Evolutionary conservation across 2,888 invertebrate species (phyloP), one percentile per base, ranked within the genome.

Genomic region (Gortyna flavago): DNA sequence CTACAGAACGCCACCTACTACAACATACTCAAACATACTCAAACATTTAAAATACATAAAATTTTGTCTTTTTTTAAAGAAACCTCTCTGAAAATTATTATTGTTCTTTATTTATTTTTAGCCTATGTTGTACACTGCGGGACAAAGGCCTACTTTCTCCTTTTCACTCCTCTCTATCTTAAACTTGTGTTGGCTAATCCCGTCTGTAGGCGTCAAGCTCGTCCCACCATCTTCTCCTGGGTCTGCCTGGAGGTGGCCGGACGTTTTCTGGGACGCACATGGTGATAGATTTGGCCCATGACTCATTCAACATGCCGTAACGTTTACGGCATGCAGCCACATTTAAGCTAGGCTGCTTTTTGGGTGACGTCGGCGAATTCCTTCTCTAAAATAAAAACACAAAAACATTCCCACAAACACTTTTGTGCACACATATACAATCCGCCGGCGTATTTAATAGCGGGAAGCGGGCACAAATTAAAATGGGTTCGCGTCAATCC

Each of bases 401-500:
- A 64, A 25, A 35, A 35, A 64, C 35, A 35, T 35, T 41, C n/a
- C 75, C 71, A 64, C 21, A 57, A 88, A 69, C 83, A 88, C 86
- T 92, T 91, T 68, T 87, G 85, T 65, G 32, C 77, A 1, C 77
- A n/a, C 18, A 77, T 62, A 83, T 92, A 86, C 90, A 79, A 80
- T 87, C 84, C 85, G 83, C 89, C 89, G 91, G 90, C 91, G 91
- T 91, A 92, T 91, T 93, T 95, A 95, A 95, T 94, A 92, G 93
- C 95, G 94, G 95, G 94, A 95, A 95, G 92, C 92, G 92, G 92
- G 89, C 92, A 93, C 93, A 94, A 94, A 94, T 94, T 94, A 94
- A 95, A 95, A 94, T 94, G 91, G 93, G 92, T 93, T 91, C 92
- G 92, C 92, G 93, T 92, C 93, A 92, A 90, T 93, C 90, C 89